These are phyloP conservation scores for Origma solitaria DNA, from an alignment of 2,113 vertebrate species.

Conservation along the genomic window DNA sequence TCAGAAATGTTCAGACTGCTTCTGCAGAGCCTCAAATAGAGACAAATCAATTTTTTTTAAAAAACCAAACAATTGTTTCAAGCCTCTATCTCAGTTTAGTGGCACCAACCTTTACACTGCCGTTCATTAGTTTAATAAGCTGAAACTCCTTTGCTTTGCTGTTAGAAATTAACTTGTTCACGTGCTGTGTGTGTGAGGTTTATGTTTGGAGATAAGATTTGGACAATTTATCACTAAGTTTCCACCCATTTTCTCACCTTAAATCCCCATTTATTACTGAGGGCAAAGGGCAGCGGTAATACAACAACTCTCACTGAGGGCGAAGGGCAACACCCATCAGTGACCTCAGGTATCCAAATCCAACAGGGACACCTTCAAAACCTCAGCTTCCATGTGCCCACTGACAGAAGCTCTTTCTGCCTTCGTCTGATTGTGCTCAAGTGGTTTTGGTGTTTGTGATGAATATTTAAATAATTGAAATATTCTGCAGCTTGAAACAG, in stretches of 20 bases:
- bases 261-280: not conserved
- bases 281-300: not conserved
- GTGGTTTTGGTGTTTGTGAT: not conserved
- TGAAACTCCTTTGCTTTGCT: not conserved
- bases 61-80: too few relatives aligned
- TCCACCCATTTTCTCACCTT: not conserved
- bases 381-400: not conserved
- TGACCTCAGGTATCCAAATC: not conserved
- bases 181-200: fast-evolving
- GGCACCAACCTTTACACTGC: not conserved
- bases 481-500: not conserved
- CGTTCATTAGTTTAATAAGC: not conserved
- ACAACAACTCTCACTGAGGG: not conserved
- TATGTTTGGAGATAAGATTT: not conserved
- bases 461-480: not conserved
- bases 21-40: not conserved
- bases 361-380: not conserved
- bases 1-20: not conserved
- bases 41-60: not conserved
- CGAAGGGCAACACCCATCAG: not conserved
- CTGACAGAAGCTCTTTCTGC: not conserved
- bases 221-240: not conserved
- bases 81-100: not conserved
- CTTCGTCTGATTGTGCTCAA: not conserved
- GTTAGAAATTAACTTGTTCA: not conserved